These are phyloP conservation scores for Cenopis cana DNA, from an alignment of 2,888 invertebrate genomes.

Conservation along the genomic window DNA sequence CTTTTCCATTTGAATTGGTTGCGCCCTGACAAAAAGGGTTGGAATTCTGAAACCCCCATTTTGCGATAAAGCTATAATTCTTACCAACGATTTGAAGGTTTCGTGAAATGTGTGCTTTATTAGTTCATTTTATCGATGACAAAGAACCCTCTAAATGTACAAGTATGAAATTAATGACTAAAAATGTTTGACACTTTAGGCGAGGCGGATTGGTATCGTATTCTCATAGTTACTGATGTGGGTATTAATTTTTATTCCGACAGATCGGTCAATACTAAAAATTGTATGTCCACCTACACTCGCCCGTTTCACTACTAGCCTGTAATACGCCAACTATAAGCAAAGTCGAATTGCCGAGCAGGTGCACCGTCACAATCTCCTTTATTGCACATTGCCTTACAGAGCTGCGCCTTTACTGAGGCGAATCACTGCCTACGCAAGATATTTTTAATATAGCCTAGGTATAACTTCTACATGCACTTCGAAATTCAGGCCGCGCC, in stretches of 20 bases:
- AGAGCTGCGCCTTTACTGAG: not conserved
- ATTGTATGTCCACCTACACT: not conserved
- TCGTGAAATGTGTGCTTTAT: not conserved
- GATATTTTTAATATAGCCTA: not conserved
- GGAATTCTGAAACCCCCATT: conserved; percentile 26
- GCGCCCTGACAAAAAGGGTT: conserved; percentile 33
- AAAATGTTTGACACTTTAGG: too few relatives aligned
- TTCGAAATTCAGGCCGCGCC: not conserved
- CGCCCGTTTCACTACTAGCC: not conserved
- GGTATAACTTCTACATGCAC: too few relatives aligned
- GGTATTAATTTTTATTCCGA: too few relatives aligned
- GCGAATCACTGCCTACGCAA: not conserved
- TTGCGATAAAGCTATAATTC: conserved; percentile 5
- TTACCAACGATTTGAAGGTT: not conserved
- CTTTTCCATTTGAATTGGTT: conserved; percentile 44
- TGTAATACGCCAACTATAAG: not conserved
- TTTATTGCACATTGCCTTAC: conserved; percentile 19
- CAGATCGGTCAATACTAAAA: not conserved
- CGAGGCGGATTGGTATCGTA: too few relatives aligned
- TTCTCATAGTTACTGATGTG: too few relatives aligned
- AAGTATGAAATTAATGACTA: too few relatives aligned
- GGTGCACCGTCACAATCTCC: conserved; percentile 20
- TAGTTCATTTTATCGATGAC: not conserved
- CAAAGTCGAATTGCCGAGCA: conserved; percentile 5
- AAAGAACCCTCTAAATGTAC: not conserved